Percentiles rank a stretch among this genome's conserved stretches.
These are phyloP conservation scores for Myotis lucifugus DNA, from an alignment of 2,113 vertebrate genomes.

Conservation along the genomic window DNA sequence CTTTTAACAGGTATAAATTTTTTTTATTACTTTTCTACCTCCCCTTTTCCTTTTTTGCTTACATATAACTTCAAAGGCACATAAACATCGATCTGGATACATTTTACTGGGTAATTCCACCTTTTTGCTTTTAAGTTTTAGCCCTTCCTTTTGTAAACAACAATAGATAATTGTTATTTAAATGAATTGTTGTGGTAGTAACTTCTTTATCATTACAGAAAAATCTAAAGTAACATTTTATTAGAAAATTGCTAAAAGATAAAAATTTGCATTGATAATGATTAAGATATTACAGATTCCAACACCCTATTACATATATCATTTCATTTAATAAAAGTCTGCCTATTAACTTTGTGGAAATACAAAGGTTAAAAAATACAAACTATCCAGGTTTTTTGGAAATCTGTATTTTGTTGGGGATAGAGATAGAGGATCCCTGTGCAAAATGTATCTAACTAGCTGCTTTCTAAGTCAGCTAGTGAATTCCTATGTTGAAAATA, in stretches of 20 bases:
- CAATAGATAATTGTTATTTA: not conserved
- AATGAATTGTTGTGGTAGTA: not conserved
- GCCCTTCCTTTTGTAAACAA: not conserved
- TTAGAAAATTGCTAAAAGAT: not conserved
- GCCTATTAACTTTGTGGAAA: not conserved
- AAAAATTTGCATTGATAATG: not conserved
- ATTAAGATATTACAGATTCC: not conserved
- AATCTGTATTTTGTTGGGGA: not conserved
- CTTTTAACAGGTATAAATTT: not conserved
- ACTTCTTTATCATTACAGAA: not conserved
- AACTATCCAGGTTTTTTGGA: not conserved
- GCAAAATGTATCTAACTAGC: not conserved
- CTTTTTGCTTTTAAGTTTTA: not conserved
- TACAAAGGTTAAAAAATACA: not conserved
- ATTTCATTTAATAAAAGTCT: not conserved
- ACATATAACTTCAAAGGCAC: not conserved
- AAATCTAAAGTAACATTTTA: slow-evolving; percentile 6
- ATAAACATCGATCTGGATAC: not conserved
- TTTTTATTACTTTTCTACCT: not conserved
- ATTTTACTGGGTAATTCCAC: not conserved
- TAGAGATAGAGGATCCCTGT: not conserved
- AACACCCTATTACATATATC: not conserved
- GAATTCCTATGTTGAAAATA: slow-evolving; percentile 39
- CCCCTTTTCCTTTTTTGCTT: not conserved
- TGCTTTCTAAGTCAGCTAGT: not conserved